Base-by-base conservation (phyloP, 2,113 vertebrate genomes). In the Turnix velox region DNA sequence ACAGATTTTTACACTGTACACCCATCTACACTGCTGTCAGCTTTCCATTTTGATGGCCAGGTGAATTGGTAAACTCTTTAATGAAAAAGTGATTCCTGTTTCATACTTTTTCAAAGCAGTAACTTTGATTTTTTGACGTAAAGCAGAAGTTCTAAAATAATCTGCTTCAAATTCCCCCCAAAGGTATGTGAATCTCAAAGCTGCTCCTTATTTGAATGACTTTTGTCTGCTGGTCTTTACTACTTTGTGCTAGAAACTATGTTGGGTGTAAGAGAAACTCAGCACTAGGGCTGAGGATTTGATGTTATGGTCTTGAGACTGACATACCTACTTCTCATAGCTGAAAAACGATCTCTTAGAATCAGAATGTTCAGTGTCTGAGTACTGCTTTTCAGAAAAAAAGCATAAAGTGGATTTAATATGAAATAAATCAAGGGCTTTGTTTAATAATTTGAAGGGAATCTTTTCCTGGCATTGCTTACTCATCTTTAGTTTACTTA, bases 111-210 rank as follows among this genome's bases (percentile, higher is more conserved):
- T 90, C 75, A 81, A 75, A 87, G 6, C 25, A 84, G 42, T 16
- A 77, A 20, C 27, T 89, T 85, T 71, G 51, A 58, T 49, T 84
- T 77, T 58, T 77, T 20, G 18, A 63, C 48, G 61, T 30, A 79
- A 91, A 94, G 46, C 67, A 90, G 88, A 93, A 94, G 68, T 30
- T 71, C 51, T 67, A 59, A 86, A 92, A 92, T 24, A 73, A 88
- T 43, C 39, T 28, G 24, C 35, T 92, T 63, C 46, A 52, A 65
- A 66, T 78, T 61, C 18, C 14, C 10, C 15, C 1, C 12, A 46
- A 37, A 79, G 16, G 5, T 13, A 55, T 0, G 0, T 17, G 17
- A 73, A 46, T 5, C 7, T 43, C 18, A 48, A 33, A 84, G 63
- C 5, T 62, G 49, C 35, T 88, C 15, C 37, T 89, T 22, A 28